Evolutionary conservation across 2,797 vertebrate genomes (phyloP), one percentile per base, ranked within the genome.

Genomic region (Leucoraja ocellata): DNA sequence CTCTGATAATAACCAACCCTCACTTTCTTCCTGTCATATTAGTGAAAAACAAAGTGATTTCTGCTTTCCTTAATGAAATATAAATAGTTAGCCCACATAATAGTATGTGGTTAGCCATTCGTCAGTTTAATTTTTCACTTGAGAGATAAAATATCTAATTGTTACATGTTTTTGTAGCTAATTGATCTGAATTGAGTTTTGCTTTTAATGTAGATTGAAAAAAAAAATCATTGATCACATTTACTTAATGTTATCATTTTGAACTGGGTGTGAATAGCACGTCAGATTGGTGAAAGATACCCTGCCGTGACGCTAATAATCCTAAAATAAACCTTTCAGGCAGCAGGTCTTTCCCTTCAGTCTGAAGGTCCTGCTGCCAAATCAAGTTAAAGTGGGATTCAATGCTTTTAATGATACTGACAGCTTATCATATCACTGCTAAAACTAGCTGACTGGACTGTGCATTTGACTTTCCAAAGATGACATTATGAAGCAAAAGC

Each of bases 371-470:
- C 36, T 25, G 36, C 90, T 76, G 90, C 90, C 39, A 92, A 73
- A 92, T 23, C 25, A 9, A 46, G 71, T 92, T 92, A 92, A 25
- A 54, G 71, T 54, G 46, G 71, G 25, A n/a, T 23, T 76, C 90
- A 54, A 76, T 92, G 90, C 46, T 76, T 92, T 92, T 76, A 76
- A 92, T 58, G 68, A 54, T 46, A 76, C 90, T 76, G 90, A 92
- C 71, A 92, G 71, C 23, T 92, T 92, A 92, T 92, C 71, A 76
- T 39, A 76, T 92, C 90, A 54, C 23, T 92, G 71, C 90, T 54
- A 76, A 92, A 71, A 54, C 90, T 25, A 46, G 8, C 68, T 91
- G 86, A 91, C 65, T 92, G 68, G 71, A 28, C 10, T 25, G 7
- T 11, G 39, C 71, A 68, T 54, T 25, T 92, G 23, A 71, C 39